Evolutionary conservation across 2,888 invertebrate genomes (phyloP).

Genomic region (Escarpia spicata): DNA sequence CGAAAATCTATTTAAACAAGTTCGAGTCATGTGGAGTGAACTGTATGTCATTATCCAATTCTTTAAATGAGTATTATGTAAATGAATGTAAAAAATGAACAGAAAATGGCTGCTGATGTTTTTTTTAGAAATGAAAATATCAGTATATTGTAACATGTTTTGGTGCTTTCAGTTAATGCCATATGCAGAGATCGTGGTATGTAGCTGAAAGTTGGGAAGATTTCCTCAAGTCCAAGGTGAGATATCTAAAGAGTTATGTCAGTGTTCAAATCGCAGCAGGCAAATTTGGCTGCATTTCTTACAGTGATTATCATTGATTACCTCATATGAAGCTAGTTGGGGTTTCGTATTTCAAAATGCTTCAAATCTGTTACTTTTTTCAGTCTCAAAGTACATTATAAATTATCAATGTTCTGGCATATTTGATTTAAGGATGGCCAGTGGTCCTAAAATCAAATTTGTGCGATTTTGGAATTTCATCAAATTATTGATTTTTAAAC

Average conservation of each 20-base stretch:
- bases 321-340: too few relatives aligned
- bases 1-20: too few relatives aligned
- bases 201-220: constrained; percentile 97
- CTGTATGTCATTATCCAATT: not conserved
- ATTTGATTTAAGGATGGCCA: too few relatives aligned
- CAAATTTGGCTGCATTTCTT: not conserved
- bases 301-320: not conserved
- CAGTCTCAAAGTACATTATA: too few relatives aligned
- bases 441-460: too few relatives aligned
- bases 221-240: constrained; percentile 95
- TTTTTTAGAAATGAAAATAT: not conserved
- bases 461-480: too few relatives aligned
- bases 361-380: too few relatives aligned
- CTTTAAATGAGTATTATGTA: not conserved
- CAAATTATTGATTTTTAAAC: too few relatives aligned
- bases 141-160: constrained; percentile 31
- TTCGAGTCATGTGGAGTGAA: too few relatives aligned
- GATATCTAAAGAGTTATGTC: not conserved
- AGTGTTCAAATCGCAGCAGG: not conserved
- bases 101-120: not conserved
- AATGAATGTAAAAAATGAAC: not conserved
- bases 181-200: constrained; percentile 92
- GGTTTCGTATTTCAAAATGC: too few relatives aligned
- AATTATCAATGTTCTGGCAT: too few relatives aligned
- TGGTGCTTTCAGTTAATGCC: constrained; percentile 76